These are phyloP conservation scores for Calephelis perditalis DNA, from an alignment of 2,888 invertebrate genomes.

Conservation along the genomic window DNA sequence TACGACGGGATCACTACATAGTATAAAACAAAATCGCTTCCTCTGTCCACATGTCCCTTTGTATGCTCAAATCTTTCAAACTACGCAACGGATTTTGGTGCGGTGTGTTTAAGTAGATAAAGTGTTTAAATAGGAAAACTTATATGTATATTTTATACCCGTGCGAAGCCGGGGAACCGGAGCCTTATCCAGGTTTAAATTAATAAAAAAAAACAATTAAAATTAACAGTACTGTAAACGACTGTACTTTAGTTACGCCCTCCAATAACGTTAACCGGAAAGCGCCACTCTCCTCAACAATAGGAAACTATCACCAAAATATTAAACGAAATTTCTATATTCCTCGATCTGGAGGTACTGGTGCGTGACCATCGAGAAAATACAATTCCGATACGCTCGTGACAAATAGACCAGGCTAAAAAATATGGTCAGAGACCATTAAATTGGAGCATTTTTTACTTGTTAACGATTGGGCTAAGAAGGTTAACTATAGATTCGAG, in stretches of 20 bases:
- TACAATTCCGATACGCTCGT: slow-evolving; percentile 18
- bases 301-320: slow-evolving; percentile 8
- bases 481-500: not conserved
- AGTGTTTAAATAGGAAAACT: too few relatives aligned
- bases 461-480: slow-evolving; percentile 7
- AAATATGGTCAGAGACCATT: not conserved
- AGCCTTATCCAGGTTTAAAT: too few relatives aligned
- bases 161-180: too few relatives aligned
- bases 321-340: slow-evolving; percentile 17
- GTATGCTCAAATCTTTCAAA: too few relatives aligned
- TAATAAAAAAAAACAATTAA: too few relatives aligned
- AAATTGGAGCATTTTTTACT: slow-evolving; percentile 5
- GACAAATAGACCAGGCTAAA: slow-evolving; percentile 11
- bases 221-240: not conserved
- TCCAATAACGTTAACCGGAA: slow-evolving; percentile 1
- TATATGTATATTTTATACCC: too few relatives aligned
- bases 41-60: too few relatives aligned
- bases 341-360: slow-evolving; percentile 11
- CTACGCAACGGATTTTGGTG: too few relatives aligned
- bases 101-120: too few relatives aligned
- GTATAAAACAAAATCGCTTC: too few relatives aligned
- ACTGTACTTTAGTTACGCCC: slow-evolving; percentile 3
- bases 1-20: too few relatives aligned
- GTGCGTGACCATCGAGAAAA: slow-evolving; percentile 15
- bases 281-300: not conserved